Evolutionary conservation across 2,797 vertebrate species (phyloP), one percentile per base, ranked within the genome.

Genomic region (Notolepis coatsorum): DNA sequence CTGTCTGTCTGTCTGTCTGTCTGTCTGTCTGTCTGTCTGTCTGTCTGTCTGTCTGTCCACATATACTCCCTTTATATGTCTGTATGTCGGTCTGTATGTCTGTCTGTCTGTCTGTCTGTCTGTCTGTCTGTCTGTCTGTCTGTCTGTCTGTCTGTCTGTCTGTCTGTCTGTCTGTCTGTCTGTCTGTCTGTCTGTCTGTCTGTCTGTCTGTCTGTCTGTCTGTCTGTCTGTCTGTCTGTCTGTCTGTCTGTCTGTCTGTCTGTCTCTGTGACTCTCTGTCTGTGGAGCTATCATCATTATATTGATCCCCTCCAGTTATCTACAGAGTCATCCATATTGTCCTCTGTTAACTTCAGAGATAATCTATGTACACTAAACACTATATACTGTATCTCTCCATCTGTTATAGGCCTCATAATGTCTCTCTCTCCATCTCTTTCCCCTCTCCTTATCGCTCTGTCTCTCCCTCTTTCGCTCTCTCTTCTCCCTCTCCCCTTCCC

Each of bases 41-140:
- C 20, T 43, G 27, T 39, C 17, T 30, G 10, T 41, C 13, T 31
- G n/a, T 43, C 24, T 51, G 25, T 54, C 42, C 10, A 35, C 10
- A 2, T 10, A 9, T 13, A 35, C 9, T 35, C 9, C n/a, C n/a
- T 35, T 13, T 35, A 9, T 9, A 9, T 35, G 2, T 35, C 9
- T 35, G 33, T 35, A 10, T 12, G n/a, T 10, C 10, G 33, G 33
- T 77, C n/a, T n/a, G n/a, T n/a, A n/a, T n/a, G n/a, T n/a, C n/a
- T n/a, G n/a, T n/a, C n/a, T n/a, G n/a, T n/a, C n/a, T n/a, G n/a
- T n/a, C n/a, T n/a, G n/a, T n/a, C n/a, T n/a, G n/a, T n/a, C n/a
- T n/a, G n/a, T n/a, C n/a, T n/a, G n/a, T 68, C 74, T 59, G 82
- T 75, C 59, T 65, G 43, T 31, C 48, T 13, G 57, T 71, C 20